These are phyloP conservation scores for Dione juno DNA, from an alignment of 2,888 invertebrate species.

Conservation along the genomic window DNA sequence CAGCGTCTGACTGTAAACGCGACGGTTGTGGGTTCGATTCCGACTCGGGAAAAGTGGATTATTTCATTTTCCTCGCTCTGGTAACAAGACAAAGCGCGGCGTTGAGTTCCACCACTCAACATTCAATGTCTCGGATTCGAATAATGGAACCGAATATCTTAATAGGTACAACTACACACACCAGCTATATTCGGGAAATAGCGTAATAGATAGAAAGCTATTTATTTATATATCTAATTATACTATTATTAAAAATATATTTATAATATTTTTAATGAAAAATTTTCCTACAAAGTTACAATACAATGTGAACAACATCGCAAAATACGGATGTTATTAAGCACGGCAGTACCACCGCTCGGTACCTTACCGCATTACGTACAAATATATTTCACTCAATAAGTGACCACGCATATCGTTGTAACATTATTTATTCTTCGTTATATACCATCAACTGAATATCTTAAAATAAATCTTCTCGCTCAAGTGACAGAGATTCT, in stretches of 20 bases:
- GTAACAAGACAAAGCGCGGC: too few species aligned
- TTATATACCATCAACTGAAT: slow-evolving; percentile 29
- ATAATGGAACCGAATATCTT: too few species aligned
- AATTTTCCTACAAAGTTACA: background rate
- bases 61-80: too few species aligned
- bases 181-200: too few species aligned
- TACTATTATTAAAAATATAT: background rate
- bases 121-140: too few species aligned
- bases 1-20: too few species aligned
- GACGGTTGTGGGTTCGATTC: too few species aligned
- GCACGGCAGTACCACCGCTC: background rate
- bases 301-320: background rate
- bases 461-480: slow-evolving; percentile 30
- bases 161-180: too few species aligned
- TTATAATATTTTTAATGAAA: background rate
- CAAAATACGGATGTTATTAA: slow-evolving; percentile 3
- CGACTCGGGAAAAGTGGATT: too few species aligned
- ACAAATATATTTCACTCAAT: slow-evolving; percentile 17
- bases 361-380: slow-evolving; percentile 5
- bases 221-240: too few species aligned
- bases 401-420: slow-evolving; percentile 30
- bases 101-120: too few species aligned
- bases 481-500: slow-evolving; percentile 24
- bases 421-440: slow-evolving; percentile 33
- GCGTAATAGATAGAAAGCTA: too few species aligned